phyloP scores from a whole-genome alignment of 2,113 vertebrate species.

The Sinocyclocheilus anshuiensis region DNA sequence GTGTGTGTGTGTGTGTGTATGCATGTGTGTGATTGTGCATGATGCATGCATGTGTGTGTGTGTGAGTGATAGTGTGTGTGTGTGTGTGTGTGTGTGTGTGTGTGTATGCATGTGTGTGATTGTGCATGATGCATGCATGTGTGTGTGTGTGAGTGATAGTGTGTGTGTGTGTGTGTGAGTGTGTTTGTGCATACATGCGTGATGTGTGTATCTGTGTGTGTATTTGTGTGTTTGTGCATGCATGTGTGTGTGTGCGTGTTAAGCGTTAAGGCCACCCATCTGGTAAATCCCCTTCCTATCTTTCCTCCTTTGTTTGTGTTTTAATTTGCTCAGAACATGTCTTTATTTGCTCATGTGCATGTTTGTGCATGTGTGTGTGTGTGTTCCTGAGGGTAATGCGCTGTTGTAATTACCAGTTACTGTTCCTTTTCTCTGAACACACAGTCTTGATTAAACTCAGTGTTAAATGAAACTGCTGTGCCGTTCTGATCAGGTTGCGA shows the following conservation, averaged over 20 bases:
- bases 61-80: neutral
- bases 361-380: neutral
- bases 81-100: neutral
- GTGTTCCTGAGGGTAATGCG: neutral
- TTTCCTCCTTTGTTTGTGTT: slow-evolving; percentile 4
- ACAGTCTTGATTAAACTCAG: slow-evolving; percentile 38
- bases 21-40: neutral
- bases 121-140: neutral
- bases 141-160: neutral
- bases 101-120: no score
- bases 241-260: neutral
- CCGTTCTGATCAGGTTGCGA: slow-evolving; percentile 20
- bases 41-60: neutral
- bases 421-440: slow-evolving; percentile 30
- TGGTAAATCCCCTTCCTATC: neutral
- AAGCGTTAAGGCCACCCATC: neutral
- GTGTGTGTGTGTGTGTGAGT: neutral
- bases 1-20: neutral
- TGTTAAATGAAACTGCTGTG: slow-evolving; percentile 24
- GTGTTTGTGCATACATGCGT: neutral
- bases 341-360: neutral
- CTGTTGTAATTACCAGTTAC: slow-evolving; percentile 35
- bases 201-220: neutral
- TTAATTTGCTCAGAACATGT: neutral
- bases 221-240: neutral